phyloP scores from a whole-genome alignment of 2,888 invertebrate genomes.

The Drosophila stalkeri region DNA sequence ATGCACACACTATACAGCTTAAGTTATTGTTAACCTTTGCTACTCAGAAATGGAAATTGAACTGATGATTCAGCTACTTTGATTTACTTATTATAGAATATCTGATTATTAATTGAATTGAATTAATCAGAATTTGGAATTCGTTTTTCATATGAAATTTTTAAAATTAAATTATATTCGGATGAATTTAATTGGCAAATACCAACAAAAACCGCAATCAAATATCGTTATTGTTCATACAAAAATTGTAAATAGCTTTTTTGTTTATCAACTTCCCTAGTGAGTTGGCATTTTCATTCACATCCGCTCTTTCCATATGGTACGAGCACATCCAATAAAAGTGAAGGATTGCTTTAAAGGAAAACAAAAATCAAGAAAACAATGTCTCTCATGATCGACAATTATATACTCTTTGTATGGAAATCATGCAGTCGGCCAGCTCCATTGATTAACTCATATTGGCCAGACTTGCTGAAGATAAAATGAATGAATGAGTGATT shows the following conservation, averaged over 20 bases:
- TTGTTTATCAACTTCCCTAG: slow-evolving; percentile 45
- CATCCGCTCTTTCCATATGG: slow-evolving; percentile 18
- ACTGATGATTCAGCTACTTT: slow-evolving; percentile 18
- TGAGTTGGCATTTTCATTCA: slow-evolving; percentile 13
- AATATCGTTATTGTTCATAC: background rate
- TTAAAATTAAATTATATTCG: background rate
- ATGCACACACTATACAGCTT: background rate
- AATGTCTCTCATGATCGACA: background rate
- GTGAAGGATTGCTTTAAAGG: slow-evolving; percentile 9
- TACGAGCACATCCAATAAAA: background rate
- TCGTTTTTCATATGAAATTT: background rate
- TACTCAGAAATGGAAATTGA: slow-evolving; percentile 8
- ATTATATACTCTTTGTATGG: background rate
- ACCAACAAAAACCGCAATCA: background rate
- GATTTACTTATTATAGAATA: slow-evolving; percentile 1
- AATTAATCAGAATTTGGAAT: background rate
- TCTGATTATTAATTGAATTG: background rate
- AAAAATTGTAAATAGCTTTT: slow-evolving; percentile 30
- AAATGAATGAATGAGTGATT: background rate
- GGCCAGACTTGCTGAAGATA: background rate
- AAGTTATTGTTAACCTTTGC: slow-evolving; percentile 11
- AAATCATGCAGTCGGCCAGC: background rate
- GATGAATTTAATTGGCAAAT: background rate
- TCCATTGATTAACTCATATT: background rate
- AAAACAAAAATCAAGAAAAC: background rate